These are phyloP conservation scores for Enteromius argenteus DNA, from an alignment of 2,797 vertebrate genomes.

Conservation along the genomic window DNA sequence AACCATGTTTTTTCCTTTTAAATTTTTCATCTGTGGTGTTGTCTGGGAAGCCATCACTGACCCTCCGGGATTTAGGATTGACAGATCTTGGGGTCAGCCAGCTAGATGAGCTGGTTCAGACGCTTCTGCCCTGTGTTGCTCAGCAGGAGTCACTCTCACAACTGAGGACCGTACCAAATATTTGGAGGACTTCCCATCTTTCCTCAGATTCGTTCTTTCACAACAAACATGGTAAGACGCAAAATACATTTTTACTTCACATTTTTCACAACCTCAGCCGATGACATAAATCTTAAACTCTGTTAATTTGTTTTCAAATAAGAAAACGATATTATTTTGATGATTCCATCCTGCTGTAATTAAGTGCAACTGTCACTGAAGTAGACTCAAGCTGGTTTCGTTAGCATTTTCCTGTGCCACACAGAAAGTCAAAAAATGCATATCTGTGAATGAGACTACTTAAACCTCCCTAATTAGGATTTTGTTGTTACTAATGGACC, in stretches of 20 bases:
- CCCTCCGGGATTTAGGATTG: conserved; percentile 88
- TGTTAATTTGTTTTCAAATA: not conserved
- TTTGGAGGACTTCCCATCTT: conserved; percentile 88
- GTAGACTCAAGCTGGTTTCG: not conserved
- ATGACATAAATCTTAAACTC: not conserved
- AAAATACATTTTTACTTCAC: not conserved
- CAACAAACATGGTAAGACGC: conserved; percentile 90
- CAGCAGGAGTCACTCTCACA: conserved; percentile 66
- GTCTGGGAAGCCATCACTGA: conserved; percentile 80
- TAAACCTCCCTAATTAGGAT: not conserved
- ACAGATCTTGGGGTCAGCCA: conserved; percentile 86
- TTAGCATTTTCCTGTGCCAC: not conserved
- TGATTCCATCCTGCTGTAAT: not conserved
- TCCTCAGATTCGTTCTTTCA: conserved; percentile 93
- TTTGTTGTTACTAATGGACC: not conserved
- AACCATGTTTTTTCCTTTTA: not conserved
- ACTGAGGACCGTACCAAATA: conserved; percentile 22
- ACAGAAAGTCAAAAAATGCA: not conserved
- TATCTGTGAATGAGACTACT: not conserved
- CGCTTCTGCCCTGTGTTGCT: conserved; percentile 80
- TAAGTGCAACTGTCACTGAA: not conserved
- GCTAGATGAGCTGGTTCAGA: conserved; percentile 82
- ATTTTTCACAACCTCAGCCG: too few relatives aligned
- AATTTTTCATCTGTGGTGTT: conserved; percentile 10
- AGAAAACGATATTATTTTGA: not conserved